phyloP scores from a whole-genome alignment of 2,113 vertebrate species.

The Hemiscyllium ocellatum region DNA sequence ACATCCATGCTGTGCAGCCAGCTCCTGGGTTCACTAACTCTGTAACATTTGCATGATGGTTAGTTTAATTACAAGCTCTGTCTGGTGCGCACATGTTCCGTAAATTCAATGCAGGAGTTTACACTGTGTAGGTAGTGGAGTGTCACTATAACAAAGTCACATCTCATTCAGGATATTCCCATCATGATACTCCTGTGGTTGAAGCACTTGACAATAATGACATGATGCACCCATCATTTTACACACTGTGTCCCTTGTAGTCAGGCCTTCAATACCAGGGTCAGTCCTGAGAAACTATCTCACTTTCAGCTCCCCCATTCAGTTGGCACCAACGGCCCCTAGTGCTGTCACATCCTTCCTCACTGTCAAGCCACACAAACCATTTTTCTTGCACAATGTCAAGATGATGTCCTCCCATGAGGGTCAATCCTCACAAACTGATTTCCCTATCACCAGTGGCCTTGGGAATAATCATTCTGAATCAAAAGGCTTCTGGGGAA shows the following conservation, averaged over 20 bases:
- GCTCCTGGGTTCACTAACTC: constrained; percentile 16
- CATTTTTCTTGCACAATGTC: neutral
- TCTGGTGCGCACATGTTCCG: constrained; percentile 17
- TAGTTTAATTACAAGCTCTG: constrained; percentile 34
- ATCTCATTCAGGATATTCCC: neutral
- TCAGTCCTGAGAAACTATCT: neutral
- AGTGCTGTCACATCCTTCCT: neutral
- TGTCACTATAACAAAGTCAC: neutral
- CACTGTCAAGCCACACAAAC: neutral
- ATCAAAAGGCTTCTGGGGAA: neutral
- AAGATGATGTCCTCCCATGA: neutral
- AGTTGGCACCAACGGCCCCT: neutral
- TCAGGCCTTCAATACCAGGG: neutral
- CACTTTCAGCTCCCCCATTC: neutral
- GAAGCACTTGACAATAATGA: neutral
- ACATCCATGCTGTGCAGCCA: constrained; percentile 17
- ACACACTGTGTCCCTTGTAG: neutral
- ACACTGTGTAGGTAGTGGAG: neutral
- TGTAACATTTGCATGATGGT: constrained; percentile 27
- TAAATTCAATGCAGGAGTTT: constrained; percentile 5
- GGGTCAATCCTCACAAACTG: neutral
- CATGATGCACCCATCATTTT: neutral
- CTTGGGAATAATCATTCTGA: neutral
- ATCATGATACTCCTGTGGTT: neutral
- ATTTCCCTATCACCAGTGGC: neutral